A percentile compares a stretch with the other conserved stretches of the same genome.
phyloP scores from a whole-genome alignment of 37 sponge, comb jelly and placozoan species.

The Cliona cf. orientalis region DNA sequence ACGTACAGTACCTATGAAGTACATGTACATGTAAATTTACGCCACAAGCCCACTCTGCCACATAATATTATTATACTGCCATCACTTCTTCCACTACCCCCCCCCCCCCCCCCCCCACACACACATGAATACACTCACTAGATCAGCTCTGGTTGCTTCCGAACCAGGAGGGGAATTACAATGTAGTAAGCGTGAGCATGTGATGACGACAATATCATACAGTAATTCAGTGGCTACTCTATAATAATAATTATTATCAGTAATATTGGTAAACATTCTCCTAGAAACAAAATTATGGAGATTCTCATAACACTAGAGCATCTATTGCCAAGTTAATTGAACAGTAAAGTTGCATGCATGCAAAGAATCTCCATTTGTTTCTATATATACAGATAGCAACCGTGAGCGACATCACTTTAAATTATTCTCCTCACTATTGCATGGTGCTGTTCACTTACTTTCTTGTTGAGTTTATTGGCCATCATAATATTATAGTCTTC shows the following conservation, averaged over 20 bases:
- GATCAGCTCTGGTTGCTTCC: too few relatives aligned
- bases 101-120: not conserved
- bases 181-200: too few relatives aligned
- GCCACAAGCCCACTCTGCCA: not conserved
- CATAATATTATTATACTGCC: not conserved
- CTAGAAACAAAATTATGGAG: not conserved
- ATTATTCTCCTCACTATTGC: not conserved
- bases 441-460: slow-evolving; percentile 25
- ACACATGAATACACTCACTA: too few relatives aligned
- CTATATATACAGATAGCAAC: too few relatives aligned
- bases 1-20: slow-evolving; percentile 77
- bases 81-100: not conserved
- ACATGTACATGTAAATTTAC: not conserved
- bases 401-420: not conserved
- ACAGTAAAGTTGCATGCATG: too few relatives aligned
- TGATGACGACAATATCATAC: too few relatives aligned
- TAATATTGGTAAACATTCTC: not conserved
- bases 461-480: slow-evolving; percentile 79
- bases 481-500: slow-evolving; percentile 91
- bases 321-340: too few relatives aligned
- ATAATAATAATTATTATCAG: not conserved
- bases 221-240: not conserved
- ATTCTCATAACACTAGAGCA: too few relatives aligned
- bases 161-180: not conserved
- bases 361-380: too few relatives aligned